Conservation (phyloP, 2,113 vertebrate species). For the Corydoras sp. region DNA sequence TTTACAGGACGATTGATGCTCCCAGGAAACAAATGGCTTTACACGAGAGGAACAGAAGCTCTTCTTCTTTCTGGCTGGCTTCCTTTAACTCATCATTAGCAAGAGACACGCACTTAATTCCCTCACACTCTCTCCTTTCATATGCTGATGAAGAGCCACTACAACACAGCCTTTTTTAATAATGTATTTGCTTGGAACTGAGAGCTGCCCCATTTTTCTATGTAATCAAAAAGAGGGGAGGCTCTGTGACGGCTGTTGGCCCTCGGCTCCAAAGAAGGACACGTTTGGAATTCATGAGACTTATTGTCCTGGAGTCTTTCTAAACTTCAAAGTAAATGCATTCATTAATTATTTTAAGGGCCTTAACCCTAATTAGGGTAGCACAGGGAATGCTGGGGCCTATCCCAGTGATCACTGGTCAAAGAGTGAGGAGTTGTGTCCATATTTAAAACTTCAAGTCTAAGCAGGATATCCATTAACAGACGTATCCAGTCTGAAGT, state of each 20-base stretch:
- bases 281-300: not conserved
- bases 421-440: no score
- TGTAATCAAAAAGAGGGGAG: constrained; percentile 18
- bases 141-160: constrained; percentile 23
- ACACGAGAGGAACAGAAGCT: not conserved
- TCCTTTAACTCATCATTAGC: constrained; percentile 29
- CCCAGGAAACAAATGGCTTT: constrained; percentile 20
- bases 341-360: no score
- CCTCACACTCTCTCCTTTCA: constrained; percentile 24
- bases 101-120: constrained; percentile 37
- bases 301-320: not conserved
- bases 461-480: no score
- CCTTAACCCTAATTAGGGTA: no score
- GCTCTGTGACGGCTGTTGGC: not conserved
- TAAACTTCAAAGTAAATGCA: no score
- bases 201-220: constrained; percentile 24
- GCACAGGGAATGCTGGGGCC: no score
- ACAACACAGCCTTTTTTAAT: constrained; percentile 29
- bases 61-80: not conserved
- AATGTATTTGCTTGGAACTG: constrained; percentile 22
- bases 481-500: no score
- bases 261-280: not conserved
- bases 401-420: no score
- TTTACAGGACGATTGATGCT: not conserved
- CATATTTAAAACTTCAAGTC: no score